Evolutionary conservation across 2,797 vertebrate species (phyloP).

Genomic region (Gobio occitaniae): DNA sequence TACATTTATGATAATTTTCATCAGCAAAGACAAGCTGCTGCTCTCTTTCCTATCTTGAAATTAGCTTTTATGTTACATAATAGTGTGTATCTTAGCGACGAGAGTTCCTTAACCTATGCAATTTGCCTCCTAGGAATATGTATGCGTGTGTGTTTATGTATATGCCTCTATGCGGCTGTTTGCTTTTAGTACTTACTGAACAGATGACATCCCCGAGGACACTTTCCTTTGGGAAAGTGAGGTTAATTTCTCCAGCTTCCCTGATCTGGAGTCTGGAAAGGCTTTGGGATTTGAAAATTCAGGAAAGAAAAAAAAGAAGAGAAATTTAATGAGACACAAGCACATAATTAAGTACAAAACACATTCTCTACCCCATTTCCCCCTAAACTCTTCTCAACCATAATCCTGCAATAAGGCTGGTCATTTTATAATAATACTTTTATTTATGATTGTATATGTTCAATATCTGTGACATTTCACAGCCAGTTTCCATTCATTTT

Average conservation of each 20-base stretch:
- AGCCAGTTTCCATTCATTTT: slow-evolving; percentile 29
- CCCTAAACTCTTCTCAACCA: slow-evolving; percentile 62
- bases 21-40: background rate
- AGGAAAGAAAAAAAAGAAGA: slow-evolving; percentile 57
- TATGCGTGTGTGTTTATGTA: slow-evolving; percentile 8
- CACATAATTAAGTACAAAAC: slow-evolving; percentile 65
- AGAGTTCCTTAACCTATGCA: slow-evolving; percentile 25
- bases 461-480: slow-evolving; percentile 37
- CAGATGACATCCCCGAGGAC: slow-evolving; percentile 75
- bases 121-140: slow-evolving; percentile 22
- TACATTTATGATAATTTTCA: slow-evolving; percentile 1
- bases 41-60: background rate
- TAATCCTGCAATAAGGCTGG: slow-evolving; percentile 57
- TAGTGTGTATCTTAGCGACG: background rate
- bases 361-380: slow-evolving; percentile 26
- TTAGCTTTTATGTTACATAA: background rate
- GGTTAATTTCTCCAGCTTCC: slow-evolving; percentile 72
- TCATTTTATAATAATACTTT: slow-evolving; percentile 46
- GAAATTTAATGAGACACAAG: slow-evolving; percentile 54
- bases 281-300: slow-evolving; percentile 67
- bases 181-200: slow-evolving; percentile 56
- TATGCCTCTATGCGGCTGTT: slow-evolving; percentile 25
- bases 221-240: slow-evolving; percentile 67
- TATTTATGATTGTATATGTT: slow-evolving; percentile 49
- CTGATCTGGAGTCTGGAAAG: slow-evolving; percentile 67